Evolutionary conservation across 2,113 vertebrate genomes (phyloP), one percentile per base, ranked within the genome.

Genomic region (human): DNA sequence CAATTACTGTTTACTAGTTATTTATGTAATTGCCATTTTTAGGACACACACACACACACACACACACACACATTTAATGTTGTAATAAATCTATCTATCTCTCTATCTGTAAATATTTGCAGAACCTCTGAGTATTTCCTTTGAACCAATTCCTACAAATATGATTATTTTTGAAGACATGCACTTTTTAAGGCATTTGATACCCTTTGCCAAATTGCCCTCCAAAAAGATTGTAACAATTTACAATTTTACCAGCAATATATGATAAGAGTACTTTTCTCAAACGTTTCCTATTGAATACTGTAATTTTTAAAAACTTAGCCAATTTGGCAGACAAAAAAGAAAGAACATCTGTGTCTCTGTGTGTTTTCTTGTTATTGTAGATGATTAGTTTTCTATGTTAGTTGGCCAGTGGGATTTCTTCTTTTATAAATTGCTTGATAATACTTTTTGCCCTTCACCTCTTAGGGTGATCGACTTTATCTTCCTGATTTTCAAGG

Each of bases 151-250:
- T 35, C 25, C 85, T 45, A 2, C 3, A 20, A 8, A 18, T 5
- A 2, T 0, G n/a, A 55, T 50, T 6, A 18, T 57, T 35, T 50
- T 27, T 14, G 93, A 82, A 48, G 70, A 35, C 23, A 32, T 2
- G 10, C 0, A 9, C 55, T 22, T 50, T 8, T 2, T 2, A 5
- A 30, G 45, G 30, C n/a, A 6, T 50, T 40, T 30, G 12, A 7
- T n/a, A 6, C 45, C 52, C 6, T 73, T 20, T 64, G 68, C 35
- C 68, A n/a, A 3, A 4, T 17, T 38, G 16, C 25, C 10, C 18
- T 22, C 70, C 27, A 0, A 12, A 61, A 35, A 61, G 7, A 8
- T 27, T 17, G 52, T 3, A 20, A 38, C 16, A 5, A 12, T 16
- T 11, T 22, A 38, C 6, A 55, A 0, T 35, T 75, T 43, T 14